Conservation (phyloP, 2,888 invertebrate genomes). For the Eucera pruinosa region DNA sequence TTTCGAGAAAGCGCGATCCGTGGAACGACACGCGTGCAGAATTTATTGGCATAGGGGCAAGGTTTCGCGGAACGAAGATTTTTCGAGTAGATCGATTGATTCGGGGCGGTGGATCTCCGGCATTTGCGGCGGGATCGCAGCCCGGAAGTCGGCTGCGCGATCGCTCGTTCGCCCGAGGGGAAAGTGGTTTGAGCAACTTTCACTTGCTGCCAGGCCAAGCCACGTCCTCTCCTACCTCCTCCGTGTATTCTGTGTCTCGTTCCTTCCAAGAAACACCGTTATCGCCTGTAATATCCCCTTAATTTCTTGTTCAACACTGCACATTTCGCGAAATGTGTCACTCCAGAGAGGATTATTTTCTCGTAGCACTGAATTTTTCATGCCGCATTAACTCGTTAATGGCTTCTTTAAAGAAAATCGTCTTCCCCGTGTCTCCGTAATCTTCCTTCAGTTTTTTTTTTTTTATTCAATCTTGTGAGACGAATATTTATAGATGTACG, state of each 20-base stretch:
- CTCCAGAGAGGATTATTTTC: not conserved
- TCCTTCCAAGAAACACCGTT: conserved; percentile 35
- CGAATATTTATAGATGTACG: no score
- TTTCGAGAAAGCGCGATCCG: conserved; percentile 26
- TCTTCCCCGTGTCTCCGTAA: no score
- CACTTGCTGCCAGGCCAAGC: conserved; percentile 77
- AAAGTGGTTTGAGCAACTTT: conserved; percentile 83
- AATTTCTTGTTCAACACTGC: not conserved
- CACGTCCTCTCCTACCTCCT: conserved; percentile 46
- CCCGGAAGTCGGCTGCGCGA: conserved; percentile 79
- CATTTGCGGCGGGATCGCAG: conserved; percentile 70
- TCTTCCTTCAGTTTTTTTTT: no score
- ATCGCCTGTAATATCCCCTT: conserved; percentile 20
- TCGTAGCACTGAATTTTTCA: no score
- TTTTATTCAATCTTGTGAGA: no score
- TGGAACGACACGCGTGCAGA: conserved; percentile 9
- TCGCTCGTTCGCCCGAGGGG: conserved; percentile 78
- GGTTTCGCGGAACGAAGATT: conserved; percentile 24
- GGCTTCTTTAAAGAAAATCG: no score
- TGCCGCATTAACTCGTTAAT: no score
- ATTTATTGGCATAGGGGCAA: conserved; percentile 28
- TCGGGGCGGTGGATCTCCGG: conserved; percentile 71
- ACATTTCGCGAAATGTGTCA: not conserved
- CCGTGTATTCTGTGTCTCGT: conserved; percentile 42
- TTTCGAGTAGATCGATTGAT: conserved; percentile 43